Percentiles rank a stretch among this genome's conserved stretches.
Evolutionary conservation across 2,113 vertebrate genomes (phyloP).

Genomic region (Planiliza haematocheilus): DNA sequence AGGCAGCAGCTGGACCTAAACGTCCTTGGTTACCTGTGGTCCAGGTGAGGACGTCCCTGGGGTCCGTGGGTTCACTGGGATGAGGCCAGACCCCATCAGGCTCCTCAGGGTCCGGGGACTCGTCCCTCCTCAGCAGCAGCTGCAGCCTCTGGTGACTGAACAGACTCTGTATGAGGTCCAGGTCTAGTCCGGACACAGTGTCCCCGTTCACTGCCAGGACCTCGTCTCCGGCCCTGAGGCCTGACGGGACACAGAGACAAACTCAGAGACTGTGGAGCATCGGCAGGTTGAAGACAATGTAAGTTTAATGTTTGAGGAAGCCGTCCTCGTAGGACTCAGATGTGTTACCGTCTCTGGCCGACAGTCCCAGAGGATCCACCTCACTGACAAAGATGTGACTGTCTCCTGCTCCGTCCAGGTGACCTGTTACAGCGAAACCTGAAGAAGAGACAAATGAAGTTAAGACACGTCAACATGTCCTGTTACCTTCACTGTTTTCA

Average conservation of each 20-base stretch:
- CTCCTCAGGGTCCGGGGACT: constrained; percentile 70
- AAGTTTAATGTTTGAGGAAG: no score
- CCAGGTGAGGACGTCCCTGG: constrained; percentile 74
- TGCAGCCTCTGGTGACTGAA: constrained; percentile 87
- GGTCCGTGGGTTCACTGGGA: constrained; percentile 65
- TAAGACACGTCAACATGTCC: no score
- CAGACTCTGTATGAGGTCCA: constrained; percentile 88
- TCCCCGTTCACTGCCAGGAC: constrained; percentile 88
- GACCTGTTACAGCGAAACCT: constrained; percentile 94
- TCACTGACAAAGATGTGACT: constrained; percentile 89
- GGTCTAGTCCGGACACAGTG: constrained; percentile 85
- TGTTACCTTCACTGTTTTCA: no score
- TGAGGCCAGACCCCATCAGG: constrained; percentile 70
- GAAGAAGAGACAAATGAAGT: neutral
- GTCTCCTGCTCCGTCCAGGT: constrained; percentile 85
- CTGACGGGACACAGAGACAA: constrained; percentile 73
- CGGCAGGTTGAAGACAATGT: no score
- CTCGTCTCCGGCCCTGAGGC: constrained; percentile 90
- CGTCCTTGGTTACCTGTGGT: constrained; percentile 73
- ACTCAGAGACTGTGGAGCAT: no score
- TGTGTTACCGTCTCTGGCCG: constrained; percentile 87
- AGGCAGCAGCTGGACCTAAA: neutral
- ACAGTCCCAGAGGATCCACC: constrained; percentile 86
- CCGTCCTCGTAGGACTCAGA: no score
- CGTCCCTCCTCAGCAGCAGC: constrained; percentile 82